These are phyloP conservation scores for Ophiothrix spiculata DNA, from an alignment of 35 echinoderm and acorn worm species.

Conservation along the genomic window DNA sequence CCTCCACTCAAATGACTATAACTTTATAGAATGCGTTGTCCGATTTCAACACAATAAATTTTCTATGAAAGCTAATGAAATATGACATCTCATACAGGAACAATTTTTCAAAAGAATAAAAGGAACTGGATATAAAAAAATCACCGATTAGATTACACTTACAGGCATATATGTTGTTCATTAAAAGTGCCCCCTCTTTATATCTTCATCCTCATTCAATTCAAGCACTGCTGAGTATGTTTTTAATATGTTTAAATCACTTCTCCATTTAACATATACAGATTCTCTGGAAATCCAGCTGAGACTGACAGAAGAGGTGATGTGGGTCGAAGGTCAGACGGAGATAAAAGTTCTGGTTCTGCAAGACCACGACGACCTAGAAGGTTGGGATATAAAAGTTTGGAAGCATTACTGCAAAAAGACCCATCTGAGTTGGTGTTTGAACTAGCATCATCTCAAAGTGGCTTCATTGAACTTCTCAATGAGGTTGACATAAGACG, in stretches of 20 bases:
- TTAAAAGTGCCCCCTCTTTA: too few species aligned
- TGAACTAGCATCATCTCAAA: conserved; percentile 21
- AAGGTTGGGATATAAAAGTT: conserved; percentile 38
- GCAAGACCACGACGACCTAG: neutral
- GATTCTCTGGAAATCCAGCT: neutral
- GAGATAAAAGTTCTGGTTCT: neutral
- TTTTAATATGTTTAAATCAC: neutral
- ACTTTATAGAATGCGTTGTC: neutral
- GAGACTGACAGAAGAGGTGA: neutral
- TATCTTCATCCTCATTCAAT: neutral
- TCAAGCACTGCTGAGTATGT: neutral
- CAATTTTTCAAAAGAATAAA: too few species aligned
- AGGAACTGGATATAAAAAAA: too few species aligned
- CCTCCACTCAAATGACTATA: neutral
- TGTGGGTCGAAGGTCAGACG: neutral
- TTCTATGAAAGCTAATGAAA: too few species aligned
- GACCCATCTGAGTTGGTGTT: conserved; percentile 40
- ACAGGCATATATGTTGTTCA: too few species aligned
- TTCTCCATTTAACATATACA: neutral
- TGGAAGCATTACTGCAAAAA: conserved; percentile 31
- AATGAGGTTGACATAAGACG: conserved; percentile 59
- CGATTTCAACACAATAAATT: too few species aligned
- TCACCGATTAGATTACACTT: too few species aligned
- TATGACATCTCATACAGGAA: too few species aligned
- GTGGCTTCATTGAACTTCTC: conserved; percentile 53